A percentile compares a stretch with the other conserved stretches of the same genome.
Evolutionary conservation across 2,888 invertebrate species (phyloP).

Genomic region (Drosophila cyrtoloma): DNA sequence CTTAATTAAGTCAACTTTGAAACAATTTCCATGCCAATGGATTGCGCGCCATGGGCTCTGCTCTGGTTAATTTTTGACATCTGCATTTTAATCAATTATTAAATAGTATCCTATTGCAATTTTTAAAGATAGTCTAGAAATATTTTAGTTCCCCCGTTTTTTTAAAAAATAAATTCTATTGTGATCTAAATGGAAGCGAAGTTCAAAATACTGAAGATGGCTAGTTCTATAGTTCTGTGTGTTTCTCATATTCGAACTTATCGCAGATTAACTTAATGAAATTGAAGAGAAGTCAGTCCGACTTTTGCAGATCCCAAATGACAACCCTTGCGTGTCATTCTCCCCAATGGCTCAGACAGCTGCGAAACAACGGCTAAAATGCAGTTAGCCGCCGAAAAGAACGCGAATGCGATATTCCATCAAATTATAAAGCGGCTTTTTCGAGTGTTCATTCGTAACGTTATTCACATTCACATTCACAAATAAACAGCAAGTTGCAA

Average conservation of each 20-base stretch:
- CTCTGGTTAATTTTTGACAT: background rate
- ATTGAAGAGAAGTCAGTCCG: background rate
- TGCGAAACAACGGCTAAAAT: slow-evolving; percentile 70
- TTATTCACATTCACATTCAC: slow-evolving; percentile 8
- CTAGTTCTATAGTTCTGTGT: background rate
- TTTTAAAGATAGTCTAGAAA: background rate
- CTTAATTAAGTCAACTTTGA: background rate
- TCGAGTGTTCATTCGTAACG: slow-evolving; percentile 3
- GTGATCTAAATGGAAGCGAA: background rate
- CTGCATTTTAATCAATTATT: background rate
- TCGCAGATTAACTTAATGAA: background rate
- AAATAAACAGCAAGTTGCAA: slow-evolving; percentile 33
- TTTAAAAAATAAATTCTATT: background rate
- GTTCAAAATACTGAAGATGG: background rate
- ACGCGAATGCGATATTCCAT: slow-evolving; percentile 47
- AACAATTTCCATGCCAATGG: background rate
- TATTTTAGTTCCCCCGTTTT: background rate
- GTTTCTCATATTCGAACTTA: background rate
- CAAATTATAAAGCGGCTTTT: slow-evolving; percentile 76
- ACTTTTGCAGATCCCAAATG: slow-evolving; percentile 12
- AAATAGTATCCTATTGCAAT: background rate
- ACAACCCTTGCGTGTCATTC: slow-evolving; percentile 56
- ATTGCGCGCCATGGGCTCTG: background rate
- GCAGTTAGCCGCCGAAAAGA: slow-evolving; percentile 59
- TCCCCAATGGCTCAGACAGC: slow-evolving; percentile 47